Base-by-base conservation (phyloP, 37 sponge, comb jelly and placozoan genomes). In the Halisarca cf. caerulea region DNA sequence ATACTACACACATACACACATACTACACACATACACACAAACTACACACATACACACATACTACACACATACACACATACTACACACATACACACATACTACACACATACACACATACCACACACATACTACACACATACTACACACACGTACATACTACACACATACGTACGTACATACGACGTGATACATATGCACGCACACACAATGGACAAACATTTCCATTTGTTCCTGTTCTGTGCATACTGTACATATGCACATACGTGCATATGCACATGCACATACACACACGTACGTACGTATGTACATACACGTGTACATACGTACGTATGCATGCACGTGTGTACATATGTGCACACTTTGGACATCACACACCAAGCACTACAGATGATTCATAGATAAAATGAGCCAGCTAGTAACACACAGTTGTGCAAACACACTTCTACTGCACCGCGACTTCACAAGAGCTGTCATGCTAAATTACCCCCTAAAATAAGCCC, bases 171-270 rank as follows among this genome's bases (percentile, higher is more conserved):
- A 62, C 30, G 64, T 62, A 27, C 30, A 27, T 23, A 30, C 15
- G 23, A 20, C 30, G 23, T 23, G 6, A 23, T 30, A 27, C 30
- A 62, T 23, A 62, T 6, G 6, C 15, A 62, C 64, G 64, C 23
- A 62, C 64, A 27, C 15, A 62, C 30, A 30, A 27, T 62, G 9
- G 18, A 62, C 30, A 62, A 7, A 27, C 15, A 62, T 23, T 23
- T 62, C 6, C 64, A 62, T 62, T 20, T 27, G 64, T 62, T 20
- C n/a, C n/a, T n/a, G n/a, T n/a, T n/a, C n/a, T n/a, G n/a, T n/a
- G n/a, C n/a, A n/a, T n/a, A n/a, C n/a, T 62, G 64, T 71, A 71
- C 73, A 32, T 71, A 71, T 30, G 30, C 32, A 71, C 73, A 32
- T 71, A 32, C 73, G 30, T 37, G 32, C 41, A 71, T 71, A 71